Conservation (phyloP, 2,888 invertebrate genomes). For the Zygogramma bicolorata region DNA sequence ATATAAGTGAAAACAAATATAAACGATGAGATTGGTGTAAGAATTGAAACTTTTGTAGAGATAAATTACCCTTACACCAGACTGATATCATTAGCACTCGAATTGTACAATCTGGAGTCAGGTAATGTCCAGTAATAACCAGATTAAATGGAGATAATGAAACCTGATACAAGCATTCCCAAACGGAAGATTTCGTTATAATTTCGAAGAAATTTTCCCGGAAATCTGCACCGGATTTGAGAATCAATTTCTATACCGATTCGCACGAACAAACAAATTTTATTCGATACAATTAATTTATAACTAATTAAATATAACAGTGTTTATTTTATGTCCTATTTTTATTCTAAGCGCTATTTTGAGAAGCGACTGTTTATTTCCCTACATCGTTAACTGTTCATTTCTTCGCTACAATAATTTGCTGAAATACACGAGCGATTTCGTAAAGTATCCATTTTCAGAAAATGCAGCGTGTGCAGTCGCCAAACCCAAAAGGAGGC, state of each 20-base stretch:
- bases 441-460: slow-evolving; percentile 50
- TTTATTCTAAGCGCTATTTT: slow-evolving; percentile 33
- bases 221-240: not conserved
- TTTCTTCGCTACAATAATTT: slow-evolving; percentile 21
- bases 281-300: slow-evolving; percentile 27
- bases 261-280: not conserved
- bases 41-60: no score
- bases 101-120: no score
- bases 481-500: slow-evolving; percentile 81
- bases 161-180: not conserved
- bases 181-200: no score
- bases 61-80: no score
- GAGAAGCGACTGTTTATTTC: slow-evolving; percentile 31
- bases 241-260: not conserved
- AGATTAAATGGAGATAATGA: no score
- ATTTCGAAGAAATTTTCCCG: no score
- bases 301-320: slow-evolving; percentile 31
- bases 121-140: no score
- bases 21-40: no score
- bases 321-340: slow-evolving; percentile 38
- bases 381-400: slow-evolving; percentile 21
- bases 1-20: no score
- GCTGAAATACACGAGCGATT: slow-evolving; percentile 6
- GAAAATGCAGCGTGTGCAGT: slow-evolving; percentile 68
- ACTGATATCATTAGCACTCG: no score